These are phyloP conservation scores for Drosophila rubida DNA, from an alignment of 2,888 invertebrate species.

Conservation along the genomic window DNA sequence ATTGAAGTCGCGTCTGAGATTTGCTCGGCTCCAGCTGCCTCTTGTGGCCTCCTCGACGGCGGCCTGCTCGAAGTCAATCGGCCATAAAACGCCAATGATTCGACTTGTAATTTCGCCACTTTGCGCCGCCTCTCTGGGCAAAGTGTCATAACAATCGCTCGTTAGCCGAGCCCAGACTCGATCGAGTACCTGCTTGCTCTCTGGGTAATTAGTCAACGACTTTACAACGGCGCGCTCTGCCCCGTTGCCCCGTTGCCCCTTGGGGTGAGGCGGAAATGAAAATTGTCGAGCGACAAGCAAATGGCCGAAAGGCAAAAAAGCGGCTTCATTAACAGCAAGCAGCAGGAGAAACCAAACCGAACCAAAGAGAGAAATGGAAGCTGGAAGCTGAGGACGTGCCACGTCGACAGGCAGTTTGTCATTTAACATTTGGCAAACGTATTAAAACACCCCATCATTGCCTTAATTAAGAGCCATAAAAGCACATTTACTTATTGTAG, in stretches of 20 bases:
- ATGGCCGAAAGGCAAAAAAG: constrained; percentile 36
- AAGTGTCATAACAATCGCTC: constrained; percentile 54
- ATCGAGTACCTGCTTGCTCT: constrained; percentile 16
- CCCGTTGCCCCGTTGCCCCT: too few species aligned
- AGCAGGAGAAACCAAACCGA: constrained; percentile 8
- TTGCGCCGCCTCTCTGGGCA: constrained; percentile 4
- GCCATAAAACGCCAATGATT: constrained; percentile 56
- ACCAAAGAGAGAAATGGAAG: background rate
- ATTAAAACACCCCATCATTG: constrained; percentile 85
- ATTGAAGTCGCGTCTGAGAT: constrained; percentile 27
- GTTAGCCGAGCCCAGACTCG: constrained; percentile 27
- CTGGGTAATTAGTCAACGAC: constrained; percentile 57
- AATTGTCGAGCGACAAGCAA: constrained; percentile 21
- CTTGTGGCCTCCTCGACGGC: too few species aligned
- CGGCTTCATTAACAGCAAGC: constrained; percentile 66
- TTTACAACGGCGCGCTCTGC: constrained; percentile 20
- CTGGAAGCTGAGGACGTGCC: constrained; percentile 43
- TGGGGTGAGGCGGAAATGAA: constrained; percentile 18
- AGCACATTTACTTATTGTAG: constrained; percentile 84
- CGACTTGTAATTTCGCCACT: constrained; percentile 29
- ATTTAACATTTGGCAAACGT: constrained; percentile 84
- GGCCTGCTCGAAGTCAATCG: constrained; percentile 54
- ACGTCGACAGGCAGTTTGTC: constrained; percentile 66
- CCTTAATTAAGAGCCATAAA: constrained; percentile 85
- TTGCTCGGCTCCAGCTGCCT: constrained; percentile 34